Percentiles rank a stretch among this genome's conserved stretches.
Evolutionary conservation across 2,888 invertebrate genomes (phyloP).

Genomic region (Bombyx huttoni): DNA sequence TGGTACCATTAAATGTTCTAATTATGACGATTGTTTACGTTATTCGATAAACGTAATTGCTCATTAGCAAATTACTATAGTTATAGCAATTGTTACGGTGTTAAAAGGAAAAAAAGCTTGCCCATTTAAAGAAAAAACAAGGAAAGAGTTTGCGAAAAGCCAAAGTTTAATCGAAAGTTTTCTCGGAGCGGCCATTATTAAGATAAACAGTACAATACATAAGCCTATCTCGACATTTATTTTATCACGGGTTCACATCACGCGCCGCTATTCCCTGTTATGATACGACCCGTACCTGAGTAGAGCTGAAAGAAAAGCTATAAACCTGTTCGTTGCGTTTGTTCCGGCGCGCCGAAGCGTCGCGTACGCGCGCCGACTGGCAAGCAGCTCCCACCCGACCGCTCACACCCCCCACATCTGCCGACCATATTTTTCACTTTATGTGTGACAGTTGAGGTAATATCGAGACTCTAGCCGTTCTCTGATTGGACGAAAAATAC

Average conservation of each 20-base stretch:
- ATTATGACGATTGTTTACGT: not conserved
- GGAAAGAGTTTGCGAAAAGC: slow-evolving; percentile 25
- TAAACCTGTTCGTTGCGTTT: slow-evolving; percentile 70
- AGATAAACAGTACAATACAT: slow-evolving; percentile 74
- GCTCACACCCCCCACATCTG: slow-evolving; percentile 53
- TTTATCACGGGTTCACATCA: slow-evolving; percentile 73
- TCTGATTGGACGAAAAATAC: slow-evolving; percentile 74
- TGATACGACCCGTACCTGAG: slow-evolving; percentile 72
- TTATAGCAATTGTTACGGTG: not conserved
- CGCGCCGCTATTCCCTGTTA: slow-evolving; percentile 72
- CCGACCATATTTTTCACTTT: slow-evolving; percentile 75
- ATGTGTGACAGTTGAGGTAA: slow-evolving; percentile 75
- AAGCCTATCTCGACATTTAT: slow-evolving; percentile 73
- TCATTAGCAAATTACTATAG: not conserved
- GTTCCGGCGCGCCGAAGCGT: slow-evolving; percentile 67
- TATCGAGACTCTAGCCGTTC: slow-evolving; percentile 73
- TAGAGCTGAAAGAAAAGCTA: slow-evolving; percentile 73
- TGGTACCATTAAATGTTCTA: no score
- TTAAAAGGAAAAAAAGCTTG: slow-evolving; percentile 10
- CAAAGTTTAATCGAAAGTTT: slow-evolving; percentile 66
- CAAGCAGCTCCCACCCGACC: slow-evolving; percentile 30
- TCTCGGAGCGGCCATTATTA: slow-evolving; percentile 68
- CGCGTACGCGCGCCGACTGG: slow-evolving; percentile 64
- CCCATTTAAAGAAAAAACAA: slow-evolving; percentile 18
- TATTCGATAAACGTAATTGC: not conserved